Evolutionary conservation across 2,113 vertebrate species (phyloP), one percentile per base, ranked within the genome.

Genomic region (Narcine bancroftii): DNA sequence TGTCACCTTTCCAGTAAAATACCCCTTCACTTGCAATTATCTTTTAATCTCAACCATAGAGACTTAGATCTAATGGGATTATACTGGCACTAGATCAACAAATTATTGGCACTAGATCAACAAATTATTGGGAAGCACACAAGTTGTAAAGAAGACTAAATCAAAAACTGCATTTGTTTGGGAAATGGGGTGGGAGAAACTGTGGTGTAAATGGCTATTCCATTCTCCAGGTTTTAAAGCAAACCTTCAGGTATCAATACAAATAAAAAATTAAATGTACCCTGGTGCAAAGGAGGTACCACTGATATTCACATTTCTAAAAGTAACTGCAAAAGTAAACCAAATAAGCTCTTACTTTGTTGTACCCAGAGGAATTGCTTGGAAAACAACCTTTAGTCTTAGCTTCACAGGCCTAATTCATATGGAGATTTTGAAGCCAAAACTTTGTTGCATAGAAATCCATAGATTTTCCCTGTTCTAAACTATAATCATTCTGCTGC

Each of bases 371-470:
- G 53, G 47, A 56, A 47, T 83, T 83, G 79, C 79, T 47, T 83
- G 79, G 79, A 83, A 45, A 83, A 83, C 79, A 4, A 56, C 53
- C 26, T 83, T 83, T 56, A 83, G 79, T 83, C 47, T 33, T 83
- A 53, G 50, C 79, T 17, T 33, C 79, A 83, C 79, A 33, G 47
- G 79, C 50, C 33, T 83, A 83, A 83, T 53, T 47, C 6, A 29
- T 11, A 33, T n/a, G 19, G 60, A 89, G n/a, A 89, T 42, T 89
- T 89, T 56, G 39, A 56, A 63, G 85, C n/a, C 36, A 65, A 89
- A 89, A 89, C 65, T 17, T 53, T 36, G 63, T 63, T 63, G 33
- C 56, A 36, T 29, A 33, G n/a, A 89, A 17, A 4, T 89, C 36
- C 33, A 42, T 89, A 21, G 42, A 83, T 89, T 89, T 89, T 42